Percentiles rank a stretch among this genome's conserved stretches.
Conservation (phyloP, 92 coral and sea anemone species). For the Parazoanthus atlanticus region DNA sequence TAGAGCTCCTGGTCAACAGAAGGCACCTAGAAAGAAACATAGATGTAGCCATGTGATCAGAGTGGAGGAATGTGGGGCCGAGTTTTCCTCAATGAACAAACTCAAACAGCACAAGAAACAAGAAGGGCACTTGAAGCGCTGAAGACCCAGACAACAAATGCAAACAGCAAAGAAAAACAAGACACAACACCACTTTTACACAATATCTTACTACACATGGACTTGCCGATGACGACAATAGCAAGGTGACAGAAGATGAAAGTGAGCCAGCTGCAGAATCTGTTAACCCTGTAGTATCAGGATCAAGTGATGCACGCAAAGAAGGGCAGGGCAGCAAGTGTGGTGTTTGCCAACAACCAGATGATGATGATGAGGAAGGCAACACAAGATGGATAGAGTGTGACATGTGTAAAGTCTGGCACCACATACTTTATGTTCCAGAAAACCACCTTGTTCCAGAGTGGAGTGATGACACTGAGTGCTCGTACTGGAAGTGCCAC, state of each 20-base stretch:
- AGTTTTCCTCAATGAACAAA: constrained; percentile 28
- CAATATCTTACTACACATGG: constrained; percentile 32
- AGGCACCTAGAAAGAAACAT: constrained; percentile 18
- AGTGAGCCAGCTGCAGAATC: constrained; percentile 36
- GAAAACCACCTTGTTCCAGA: constrained; percentile 40
- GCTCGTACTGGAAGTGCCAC: constrained; percentile 33
- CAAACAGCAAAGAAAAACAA: constrained; percentile 33
- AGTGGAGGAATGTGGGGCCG: constrained; percentile 28
- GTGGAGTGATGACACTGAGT: constrained; percentile 31
- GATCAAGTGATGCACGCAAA: constrained; percentile 35
- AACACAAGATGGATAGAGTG: constrained; percentile 30
- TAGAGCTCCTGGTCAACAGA: constrained; percentile 22
- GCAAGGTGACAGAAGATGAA: constrained; percentile 33
- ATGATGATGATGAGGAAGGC: constrained; percentile 36
- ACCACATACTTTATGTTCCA: constrained; percentile 18
- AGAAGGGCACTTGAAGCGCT: constrained; percentile 30
- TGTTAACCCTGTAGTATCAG: constrained; percentile 34
- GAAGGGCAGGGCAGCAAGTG: constrained; percentile 31
- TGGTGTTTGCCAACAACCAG: constrained; percentile 36
- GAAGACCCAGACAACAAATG: constrained; percentile 24
- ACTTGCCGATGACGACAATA: constrained; percentile 29
- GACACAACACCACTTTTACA: constrained; percentile 13
- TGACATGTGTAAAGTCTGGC: constrained; percentile 29
- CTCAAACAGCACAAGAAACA: constrained; percentile 36
- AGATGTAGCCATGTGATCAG: constrained; percentile 28